These are phyloP conservation scores for Tineola bisselliella DNA, from an alignment of 2,888 invertebrate genomes.

Conservation along the genomic window DNA sequence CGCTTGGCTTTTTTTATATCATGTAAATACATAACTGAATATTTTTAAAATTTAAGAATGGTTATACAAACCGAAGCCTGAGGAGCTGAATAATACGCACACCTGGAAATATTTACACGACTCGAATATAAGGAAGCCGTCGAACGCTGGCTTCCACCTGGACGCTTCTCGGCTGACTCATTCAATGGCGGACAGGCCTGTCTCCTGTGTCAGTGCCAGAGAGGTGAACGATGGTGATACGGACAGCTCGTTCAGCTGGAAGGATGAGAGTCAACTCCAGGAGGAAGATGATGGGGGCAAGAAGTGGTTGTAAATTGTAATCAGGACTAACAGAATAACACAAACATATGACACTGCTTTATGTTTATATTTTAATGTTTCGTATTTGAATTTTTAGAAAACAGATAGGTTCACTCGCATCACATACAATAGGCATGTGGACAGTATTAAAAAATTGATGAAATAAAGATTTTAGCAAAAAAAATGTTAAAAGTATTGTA, in stretches of 20 bases:
- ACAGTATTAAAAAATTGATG: no score
- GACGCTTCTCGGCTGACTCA: conserved; percentile 42
- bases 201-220: conserved; percentile 23
- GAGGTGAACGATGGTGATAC: conserved; percentile 43
- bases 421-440: no score
- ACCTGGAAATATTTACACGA: conserved; percentile 59
- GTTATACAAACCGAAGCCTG: conserved; percentile 49
- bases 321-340: no score
- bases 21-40: neutral
- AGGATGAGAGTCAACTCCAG: conserved; percentile 20
- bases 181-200: conserved; percentile 24
- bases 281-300: conserved; percentile 19
- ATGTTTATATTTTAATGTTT: no score
- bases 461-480: no score
- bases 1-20: no score
- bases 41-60: conserved; percentile 36
- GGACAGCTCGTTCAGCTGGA: conserved; percentile 58
- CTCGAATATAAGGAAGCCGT: conserved; percentile 43
- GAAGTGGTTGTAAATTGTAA: conserved; percentile 18
- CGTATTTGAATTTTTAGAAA: no score
- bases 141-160: conserved; percentile 54
- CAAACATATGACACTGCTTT: no score
- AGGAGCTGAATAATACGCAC: conserved; percentile 41
- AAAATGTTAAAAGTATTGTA: no score
- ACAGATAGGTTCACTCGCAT: no score